Percentiles rank a stretch among this genome's conserved stretches.
Conservation (phyloP, 2,888 invertebrate genomes). For the Stomorhina lunata region DNA sequence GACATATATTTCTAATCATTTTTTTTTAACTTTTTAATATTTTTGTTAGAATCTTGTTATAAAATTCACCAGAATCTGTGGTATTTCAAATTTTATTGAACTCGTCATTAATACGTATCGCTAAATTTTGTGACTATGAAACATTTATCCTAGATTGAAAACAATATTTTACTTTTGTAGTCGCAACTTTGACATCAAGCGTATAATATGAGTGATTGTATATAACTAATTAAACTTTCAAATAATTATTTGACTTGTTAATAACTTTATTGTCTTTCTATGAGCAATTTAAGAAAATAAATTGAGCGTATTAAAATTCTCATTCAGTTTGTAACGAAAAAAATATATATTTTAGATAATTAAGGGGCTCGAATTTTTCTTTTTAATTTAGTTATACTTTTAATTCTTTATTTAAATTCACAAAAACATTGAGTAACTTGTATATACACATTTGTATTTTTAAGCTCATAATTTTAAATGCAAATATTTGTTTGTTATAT, state of each 20-base stretch:
- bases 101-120: not conserved
- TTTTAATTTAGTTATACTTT: conserved; percentile 15
- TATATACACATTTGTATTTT: conserved; percentile 55
- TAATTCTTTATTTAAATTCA: not conserved
- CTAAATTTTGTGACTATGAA: not conserved
- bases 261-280: conserved; percentile 14
- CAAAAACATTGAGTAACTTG: conserved; percentile 31
- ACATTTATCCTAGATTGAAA: too few relatives aligned
- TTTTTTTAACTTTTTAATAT: not conserved
- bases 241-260: conserved; percentile 34
- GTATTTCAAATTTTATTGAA: conserved; percentile 39
- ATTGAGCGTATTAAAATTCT: conserved; percentile 11
- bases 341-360: not conserved
- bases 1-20: not conserved
- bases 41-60: conserved; percentile 23
- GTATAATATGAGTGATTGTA: too few relatives aligned
- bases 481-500: conserved; percentile 55
- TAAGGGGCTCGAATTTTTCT: conserved; percentile 41
- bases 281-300: not conserved
- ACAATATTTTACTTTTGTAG: too few relatives aligned
- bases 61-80: conserved; percentile 39
- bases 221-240: conserved; percentile 20
- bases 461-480: conserved; percentile 46
- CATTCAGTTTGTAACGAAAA: conserved; percentile 4
- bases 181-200: too few relatives aligned